Percentiles rank a stretch among this genome's conserved stretches.
phyloP scores from a whole-genome alignment of 2,888 invertebrate genomes.

The Drosophila nr. perissopoda region DNA sequence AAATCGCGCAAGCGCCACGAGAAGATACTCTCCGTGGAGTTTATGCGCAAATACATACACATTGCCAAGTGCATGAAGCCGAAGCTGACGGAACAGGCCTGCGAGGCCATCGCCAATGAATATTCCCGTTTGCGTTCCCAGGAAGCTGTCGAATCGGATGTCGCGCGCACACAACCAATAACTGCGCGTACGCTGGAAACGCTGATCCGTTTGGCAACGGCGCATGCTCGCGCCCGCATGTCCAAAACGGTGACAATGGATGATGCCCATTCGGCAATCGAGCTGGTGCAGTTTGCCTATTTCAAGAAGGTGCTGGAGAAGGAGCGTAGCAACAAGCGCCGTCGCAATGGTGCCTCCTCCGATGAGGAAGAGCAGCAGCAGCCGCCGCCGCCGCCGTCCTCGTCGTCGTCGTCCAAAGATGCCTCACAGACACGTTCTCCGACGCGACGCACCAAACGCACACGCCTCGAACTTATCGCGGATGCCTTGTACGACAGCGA shows the following conservation, averaged over 20 bases:
- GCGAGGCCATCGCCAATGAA: conserved; percentile 95
- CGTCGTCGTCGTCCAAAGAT: conserved; percentile 65
- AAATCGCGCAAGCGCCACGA: conserved; percentile 91
- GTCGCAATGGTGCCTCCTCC: conserved; percentile 86
- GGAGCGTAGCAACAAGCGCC: conserved; percentile 89
- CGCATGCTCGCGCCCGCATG: conserved; percentile 97
- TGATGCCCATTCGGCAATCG: conserved; percentile 97
- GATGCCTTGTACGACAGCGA: conserved; percentile 71
- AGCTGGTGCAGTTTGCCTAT: conserved; percentile 96
- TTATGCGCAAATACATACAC: conserved; percentile 98
- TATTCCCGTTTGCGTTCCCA: conserved; percentile 96
- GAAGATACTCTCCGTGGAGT: conserved; percentile 94
- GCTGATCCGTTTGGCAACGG: conserved; percentile 96
- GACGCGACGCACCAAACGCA: conserved; percentile 77
- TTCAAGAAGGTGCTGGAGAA: conserved; percentile 96
- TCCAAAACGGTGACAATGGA: conserved; percentile 92
- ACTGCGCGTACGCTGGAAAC: conserved; percentile 98
- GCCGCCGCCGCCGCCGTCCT: conserved; percentile 63
- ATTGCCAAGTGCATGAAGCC: conserved; percentile 98
- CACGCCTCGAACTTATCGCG: conserved; percentile 62
- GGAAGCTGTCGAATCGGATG: conserved; percentile 93
- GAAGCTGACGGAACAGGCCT: conserved; percentile 94
- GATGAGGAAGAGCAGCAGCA: conserved; percentile 85
- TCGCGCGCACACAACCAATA: conserved; percentile 99
- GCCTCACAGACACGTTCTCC: conserved; percentile 51